These are phyloP conservation scores for Semicossyphus pulcher DNA, from an alignment of 2,113 vertebrate genomes.

Conservation along the genomic window DNA sequence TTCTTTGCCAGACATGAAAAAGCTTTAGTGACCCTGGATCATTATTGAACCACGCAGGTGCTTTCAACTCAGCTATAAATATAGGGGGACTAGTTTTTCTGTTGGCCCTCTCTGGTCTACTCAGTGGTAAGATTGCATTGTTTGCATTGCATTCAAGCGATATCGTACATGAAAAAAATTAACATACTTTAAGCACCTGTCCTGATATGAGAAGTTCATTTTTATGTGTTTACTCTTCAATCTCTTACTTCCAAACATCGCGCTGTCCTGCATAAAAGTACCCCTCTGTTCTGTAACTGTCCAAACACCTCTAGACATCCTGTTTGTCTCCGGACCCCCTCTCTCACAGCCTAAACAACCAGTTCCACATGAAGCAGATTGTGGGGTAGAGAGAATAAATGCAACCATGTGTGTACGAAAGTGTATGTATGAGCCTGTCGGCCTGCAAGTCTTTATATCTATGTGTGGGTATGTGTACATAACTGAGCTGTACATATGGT, in stretches of 20 bases:
- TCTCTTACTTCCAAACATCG: conserved; percentile 1
- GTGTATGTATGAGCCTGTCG: conserved; percentile 61
- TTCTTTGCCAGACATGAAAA: neutral
- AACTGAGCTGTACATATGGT: conserved; percentile 21
- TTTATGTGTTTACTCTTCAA: conserved; percentile 3
- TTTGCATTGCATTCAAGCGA: too few relatives aligned
- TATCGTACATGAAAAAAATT: neutral
- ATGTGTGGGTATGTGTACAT: conserved; percentile 50
- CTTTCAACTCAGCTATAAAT: neutral
- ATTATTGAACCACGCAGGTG: neutral
- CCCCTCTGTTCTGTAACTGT: conserved; percentile 52
- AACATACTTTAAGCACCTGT: conserved; percentile 7
- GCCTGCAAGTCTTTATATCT: conserved; percentile 25
- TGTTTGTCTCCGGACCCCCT: conserved; percentile 77
- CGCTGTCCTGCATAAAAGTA: conserved; percentile 16
- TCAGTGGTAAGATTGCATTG: neutral
- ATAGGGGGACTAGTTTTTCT: neutral
- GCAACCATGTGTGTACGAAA: conserved; percentile 79
- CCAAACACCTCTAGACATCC: conserved; percentile 79
- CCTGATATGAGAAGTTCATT: neutral
- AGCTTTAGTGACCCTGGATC: neutral
- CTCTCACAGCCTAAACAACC: conserved; percentile 76
- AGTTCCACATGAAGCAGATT: conserved; percentile 80
- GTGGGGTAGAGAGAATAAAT: conserved; percentile 76
- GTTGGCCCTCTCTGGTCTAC: neutral